Evolutionary conservation across 1,140 invertebrate species (phyloP), one percentile per base, ranked within the genome.

Genomic region (Tribolium castaneum): DNA sequence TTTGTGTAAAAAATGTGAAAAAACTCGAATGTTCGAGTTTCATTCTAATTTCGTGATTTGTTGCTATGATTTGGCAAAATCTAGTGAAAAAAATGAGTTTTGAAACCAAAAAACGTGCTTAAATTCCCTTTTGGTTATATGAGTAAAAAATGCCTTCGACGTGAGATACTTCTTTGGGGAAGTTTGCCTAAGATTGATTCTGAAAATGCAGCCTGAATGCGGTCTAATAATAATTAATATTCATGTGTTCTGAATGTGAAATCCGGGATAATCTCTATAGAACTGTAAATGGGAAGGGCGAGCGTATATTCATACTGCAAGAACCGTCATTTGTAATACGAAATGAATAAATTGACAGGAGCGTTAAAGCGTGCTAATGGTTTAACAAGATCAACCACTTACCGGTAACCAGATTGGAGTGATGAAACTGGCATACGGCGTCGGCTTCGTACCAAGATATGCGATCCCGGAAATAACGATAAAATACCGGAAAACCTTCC

Each of bases 401-500:
- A 93, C 93, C 92, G 84, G 92, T 94, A 79, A 93, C 92, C 39
- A 94, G 88, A 84, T 93, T 92, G 70, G 91, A 92, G 82, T 94
- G 93, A 85, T 94, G 92, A 80, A 93, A 93, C 87, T 93, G 92
- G 85, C 93, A 94, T 13, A 94, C 92, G 7, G 92, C 92, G 80
- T 94, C 93, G 0, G 93, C 93, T 85, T 94, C 93, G 82, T 92
- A 93, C 93, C 93, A 94, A 30, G 92, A 93, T 80, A 93, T 93
- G 83, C 91, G 90, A 87, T 94, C 93, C 79, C 92, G 90, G 88
- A 94, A 94, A 88, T 93, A 93, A 80, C 92, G 91, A 87, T 93
- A 93, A 87, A 94, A 94, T 70, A 94, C 92, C 62, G 92, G 92
- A 85, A 92, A 92, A 9, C 92, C 92, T 84, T 93, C 92, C 84